Evolutionary conservation across 1,140 invertebrate species (phyloP), one percentile per base, ranked within the genome.

Genomic region (Bombyx mandarina): DNA sequence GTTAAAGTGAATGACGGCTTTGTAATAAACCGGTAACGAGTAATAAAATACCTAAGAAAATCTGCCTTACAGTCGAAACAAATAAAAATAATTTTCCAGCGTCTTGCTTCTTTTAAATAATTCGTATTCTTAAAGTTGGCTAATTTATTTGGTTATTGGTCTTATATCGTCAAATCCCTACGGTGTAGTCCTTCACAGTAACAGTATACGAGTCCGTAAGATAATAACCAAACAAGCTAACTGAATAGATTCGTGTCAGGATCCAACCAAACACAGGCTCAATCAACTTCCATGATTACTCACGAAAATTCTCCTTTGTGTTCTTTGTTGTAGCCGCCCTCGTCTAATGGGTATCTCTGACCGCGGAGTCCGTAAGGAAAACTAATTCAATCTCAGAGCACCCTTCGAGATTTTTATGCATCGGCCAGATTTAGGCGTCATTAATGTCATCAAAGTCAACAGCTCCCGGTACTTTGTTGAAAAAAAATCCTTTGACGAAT

Each of bases 361-460:
- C 57, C 35, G 49, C 43, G 60, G 57, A 52, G 51, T 54, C 50
- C 66, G 48, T 48, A 58, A 56, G 67, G 63, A 66, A 75, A 73
- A 76, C 74, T 71, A 76, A 77, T 73, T 71, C 67, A 67, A 57
- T 61, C 58, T 61, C 58, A 54, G 54, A 63, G 56, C 57, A 57
- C 63, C 66, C 65, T 72, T 43, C 50, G 71, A 75, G 68, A 68
- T 66, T 64, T 63, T 57, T 67, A 75, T 69, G 69, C 70, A 67
- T 67, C 65, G 55, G 54, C 56, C 63, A 62, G 65, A 77, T 80
- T 35, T 35, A 35, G 26, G 78, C 69, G 73, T 84, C 81, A 82
- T 84, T 86, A 84, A 78, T 82, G 77, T 81, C 82, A 77, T 79
- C 77, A 63, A 67, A 82, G 74, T 73, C 65, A 56, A 61, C 63